phyloP scores from a whole-genome alignment of 2,113 vertebrate species.

The Merops nubicus region DNA sequence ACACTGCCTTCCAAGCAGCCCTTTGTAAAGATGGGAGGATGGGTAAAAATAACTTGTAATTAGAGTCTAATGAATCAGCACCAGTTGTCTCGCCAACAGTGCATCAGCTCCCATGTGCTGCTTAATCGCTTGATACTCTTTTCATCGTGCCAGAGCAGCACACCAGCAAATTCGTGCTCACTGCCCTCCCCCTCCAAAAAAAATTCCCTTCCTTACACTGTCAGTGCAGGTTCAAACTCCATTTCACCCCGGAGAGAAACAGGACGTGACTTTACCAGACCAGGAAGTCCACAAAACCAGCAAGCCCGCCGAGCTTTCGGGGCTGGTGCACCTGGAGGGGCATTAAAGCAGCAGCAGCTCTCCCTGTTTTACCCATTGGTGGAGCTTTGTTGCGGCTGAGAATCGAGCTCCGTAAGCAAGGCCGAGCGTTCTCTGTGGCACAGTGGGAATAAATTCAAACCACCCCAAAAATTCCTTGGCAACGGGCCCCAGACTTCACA shows the following conservation, averaged over 20 bases:
- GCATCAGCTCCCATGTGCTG: not conserved
- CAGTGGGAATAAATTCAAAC: slow-evolving; percentile 23
- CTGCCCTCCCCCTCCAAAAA: not conserved
- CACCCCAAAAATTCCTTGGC: slow-evolving; percentile 27
- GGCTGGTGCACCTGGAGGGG: not conserved
- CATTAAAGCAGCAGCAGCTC: not conserved
- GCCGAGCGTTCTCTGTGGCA: not conserved
- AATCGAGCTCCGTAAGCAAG: not conserved
- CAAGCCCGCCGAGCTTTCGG: not conserved
- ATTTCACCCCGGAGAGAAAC: not conserved
- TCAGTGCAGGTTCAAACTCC: not conserved
- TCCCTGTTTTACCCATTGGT: not conserved
- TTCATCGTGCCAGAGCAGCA: not conserved
- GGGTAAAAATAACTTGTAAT: slow-evolving; percentile 56
- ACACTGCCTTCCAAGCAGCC: not conserved
- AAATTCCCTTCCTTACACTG: not conserved
- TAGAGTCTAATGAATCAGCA: slow-evolving; percentile 50
- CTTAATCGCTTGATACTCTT: not conserved
- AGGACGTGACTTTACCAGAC: not conserved
- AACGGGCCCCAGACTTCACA: not conserved
- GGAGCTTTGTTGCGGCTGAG: not conserved
- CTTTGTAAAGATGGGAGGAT: slow-evolving; percentile 13
- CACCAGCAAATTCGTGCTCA: accelerated
- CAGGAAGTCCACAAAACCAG: not conserved
- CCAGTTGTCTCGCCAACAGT: slow-evolving; percentile 2